Evolutionary conservation across 2,113 vertebrate species (phyloP).

Genomic region (Takifugu bimaculatus): DNA sequence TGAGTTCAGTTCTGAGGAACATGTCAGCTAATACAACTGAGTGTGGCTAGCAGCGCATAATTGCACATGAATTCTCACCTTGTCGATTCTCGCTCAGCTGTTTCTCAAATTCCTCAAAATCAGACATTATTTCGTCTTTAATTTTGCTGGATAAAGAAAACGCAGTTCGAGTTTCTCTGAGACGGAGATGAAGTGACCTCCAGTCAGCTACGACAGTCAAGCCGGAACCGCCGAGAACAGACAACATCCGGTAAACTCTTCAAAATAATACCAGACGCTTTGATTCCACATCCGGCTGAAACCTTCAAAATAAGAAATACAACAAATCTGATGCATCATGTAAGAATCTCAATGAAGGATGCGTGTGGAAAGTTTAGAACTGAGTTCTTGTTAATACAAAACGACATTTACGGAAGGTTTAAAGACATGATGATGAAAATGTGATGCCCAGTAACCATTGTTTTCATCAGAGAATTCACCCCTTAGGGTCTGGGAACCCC

Average conservation of each 20-base stretch:
- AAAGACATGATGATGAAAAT: no score
- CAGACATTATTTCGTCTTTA: slow-evolving; percentile 56
- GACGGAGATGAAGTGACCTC: not conserved
- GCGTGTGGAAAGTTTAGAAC: no score
- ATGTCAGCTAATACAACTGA: slow-evolving; percentile 4
- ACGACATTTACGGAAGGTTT: no score
- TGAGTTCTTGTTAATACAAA: no score
- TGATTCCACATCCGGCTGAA: no score
- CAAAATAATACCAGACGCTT: slow-evolving; percentile 24
- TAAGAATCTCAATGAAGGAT: no score
- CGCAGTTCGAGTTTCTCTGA: not conserved
- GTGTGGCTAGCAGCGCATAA: slow-evolving; percentile 22
- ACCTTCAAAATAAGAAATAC: no score
- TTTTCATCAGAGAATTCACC: no score
- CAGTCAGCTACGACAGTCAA: no score
- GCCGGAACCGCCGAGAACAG: not conserved
- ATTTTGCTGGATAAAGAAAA: not conserved
- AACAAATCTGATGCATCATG: no score
- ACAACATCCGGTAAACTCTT: slow-evolving; percentile 14
- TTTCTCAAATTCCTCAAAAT: slow-evolving; percentile 80
- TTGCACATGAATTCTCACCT: slow-evolving; percentile 45
- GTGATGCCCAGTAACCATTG: no score
- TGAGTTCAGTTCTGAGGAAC: slow-evolving; percentile 38
- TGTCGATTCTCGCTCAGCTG: slow-evolving; percentile 76
- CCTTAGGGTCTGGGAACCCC: no score